Percentiles rank a stretch among this genome's conserved stretches.
These are phyloP conservation scores for Dolomedes plantarius DNA, from an alignment of 2,888 invertebrate species.

Conservation along the genomic window DNA sequence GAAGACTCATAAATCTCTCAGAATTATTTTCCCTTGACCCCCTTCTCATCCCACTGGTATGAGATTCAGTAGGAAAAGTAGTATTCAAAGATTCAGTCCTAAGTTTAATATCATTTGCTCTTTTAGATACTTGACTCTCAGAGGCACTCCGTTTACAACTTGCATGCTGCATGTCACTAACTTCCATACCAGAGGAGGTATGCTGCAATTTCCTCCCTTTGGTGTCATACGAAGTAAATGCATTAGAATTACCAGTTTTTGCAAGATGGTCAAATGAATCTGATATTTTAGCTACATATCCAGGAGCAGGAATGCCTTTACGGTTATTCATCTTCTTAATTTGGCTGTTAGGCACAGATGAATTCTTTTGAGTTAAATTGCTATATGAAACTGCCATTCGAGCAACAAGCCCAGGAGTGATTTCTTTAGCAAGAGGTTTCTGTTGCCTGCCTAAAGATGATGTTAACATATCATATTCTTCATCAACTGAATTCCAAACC, in stretches of 20 bases:
- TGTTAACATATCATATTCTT: constrained; percentile 62
- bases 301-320: constrained; percentile 56
- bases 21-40: background rate
- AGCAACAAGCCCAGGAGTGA: constrained; percentile 69
- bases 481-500: constrained; percentile 40
- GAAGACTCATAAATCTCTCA: constrained; percentile 60
- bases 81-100: constrained; percentile 8
- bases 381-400: constrained; percentile 71
- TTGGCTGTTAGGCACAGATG: background rate
- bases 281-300: constrained; percentile 72
- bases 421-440: constrained; percentile 66
- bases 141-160: constrained; percentile 61
- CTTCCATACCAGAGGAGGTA: background rate
- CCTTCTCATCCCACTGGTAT: constrained; percentile 5
- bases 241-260: constrained; percentile 20
- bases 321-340: constrained; percentile 24
- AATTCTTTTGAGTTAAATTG: constrained; percentile 60
- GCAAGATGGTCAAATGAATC: constrained; percentile 66
- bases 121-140: constrained; percentile 62
- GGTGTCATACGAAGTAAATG: background rate
- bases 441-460: constrained; percentile 70
- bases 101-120: background rate
- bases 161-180: background rate
- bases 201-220: constrained; percentile 22
- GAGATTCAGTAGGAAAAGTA: constrained; percentile 23